phyloP scores from a whole-genome alignment of 2,888 invertebrate genomes.

The Melitaea athalia region DNA sequence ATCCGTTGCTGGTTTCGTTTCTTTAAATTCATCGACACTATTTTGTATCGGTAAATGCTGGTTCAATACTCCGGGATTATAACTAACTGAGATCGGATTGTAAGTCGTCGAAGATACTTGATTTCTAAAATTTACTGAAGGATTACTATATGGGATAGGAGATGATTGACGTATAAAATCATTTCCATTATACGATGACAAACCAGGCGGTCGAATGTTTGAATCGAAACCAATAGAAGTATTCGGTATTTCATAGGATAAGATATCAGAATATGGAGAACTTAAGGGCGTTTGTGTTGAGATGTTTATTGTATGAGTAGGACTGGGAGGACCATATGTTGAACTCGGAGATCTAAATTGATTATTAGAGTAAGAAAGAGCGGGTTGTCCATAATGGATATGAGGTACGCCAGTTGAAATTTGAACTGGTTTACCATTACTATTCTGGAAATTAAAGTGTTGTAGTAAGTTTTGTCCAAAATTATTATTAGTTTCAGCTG shows the following conservation, averaged over 20 bases:
- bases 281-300: slow-evolving; percentile 63
- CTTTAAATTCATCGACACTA: slow-evolving; percentile 54
- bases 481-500: slow-evolving; percentile 58
- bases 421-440: slow-evolving; percentile 49
- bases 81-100: slow-evolving; percentile 52
- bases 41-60: slow-evolving; percentile 56
- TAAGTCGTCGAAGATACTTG: slow-evolving; percentile 50
- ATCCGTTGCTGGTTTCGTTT: slow-evolving; percentile 52
- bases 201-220: slow-evolving; percentile 36
- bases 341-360: slow-evolving; percentile 53
- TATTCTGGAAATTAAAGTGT: slow-evolving; percentile 51
- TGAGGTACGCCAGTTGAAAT: slow-evolving; percentile 56
- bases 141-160: slow-evolving; percentile 47
- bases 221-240: slow-evolving; percentile 37
- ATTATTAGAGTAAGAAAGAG: slow-evolving; percentile 44
- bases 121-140: slow-evolving; percentile 50
- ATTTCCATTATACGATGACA: slow-evolving; percentile 47
- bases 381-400: slow-evolving; percentile 61
- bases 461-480: slow-evolving; percentile 55
- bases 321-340: slow-evolving; percentile 58
- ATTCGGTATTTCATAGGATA: slow-evolving; percentile 42
- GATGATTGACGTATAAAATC: slow-evolving; percentile 43
- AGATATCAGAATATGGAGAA: slow-evolving; percentile 54
- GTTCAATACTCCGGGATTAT: slow-evolving; percentile 54
- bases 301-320: slow-evolving; percentile 61